Conservation (phyloP, 2,113 vertebrate genomes). For the Epinephelus lanceolatus region DNA sequence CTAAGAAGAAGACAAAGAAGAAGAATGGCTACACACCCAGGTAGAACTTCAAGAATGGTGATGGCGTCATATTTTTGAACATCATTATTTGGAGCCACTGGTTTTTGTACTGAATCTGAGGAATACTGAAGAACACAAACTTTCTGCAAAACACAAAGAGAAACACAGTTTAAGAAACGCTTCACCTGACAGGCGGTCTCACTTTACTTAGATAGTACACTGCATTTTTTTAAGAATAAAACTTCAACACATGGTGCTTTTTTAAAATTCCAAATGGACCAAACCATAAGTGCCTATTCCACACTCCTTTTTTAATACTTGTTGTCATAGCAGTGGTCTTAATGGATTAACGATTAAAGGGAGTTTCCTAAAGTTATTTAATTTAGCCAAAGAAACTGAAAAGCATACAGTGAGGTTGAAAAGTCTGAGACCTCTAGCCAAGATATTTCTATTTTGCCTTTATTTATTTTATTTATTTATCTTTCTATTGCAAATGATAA, state of each 20-base stretch:
- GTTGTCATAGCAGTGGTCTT: not conserved
- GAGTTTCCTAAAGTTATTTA: not conserved
- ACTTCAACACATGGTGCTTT: not conserved
- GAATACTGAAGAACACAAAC: constrained; percentile 96
- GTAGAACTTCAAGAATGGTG: constrained; percentile 94
- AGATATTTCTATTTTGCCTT: too few species aligned
- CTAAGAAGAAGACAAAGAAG: too few species aligned
- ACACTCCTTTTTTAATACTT: not conserved
- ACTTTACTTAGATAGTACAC: not conserved
- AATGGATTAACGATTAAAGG: too few species aligned
- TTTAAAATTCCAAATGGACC: not conserved
- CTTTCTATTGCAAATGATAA: too few species aligned
- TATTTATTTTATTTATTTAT: too few species aligned
- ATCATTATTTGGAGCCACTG: constrained; percentile 95
- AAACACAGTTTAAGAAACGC: not conserved
- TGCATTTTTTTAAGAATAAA: not conserved
- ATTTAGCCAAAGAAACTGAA: not conserved
- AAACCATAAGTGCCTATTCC: not conserved
- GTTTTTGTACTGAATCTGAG: constrained; percentile 97
- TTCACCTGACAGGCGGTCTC: not conserved
- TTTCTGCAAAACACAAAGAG: constrained; percentile 84
- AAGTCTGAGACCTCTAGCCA: too few species aligned
- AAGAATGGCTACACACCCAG: constrained; percentile 85
- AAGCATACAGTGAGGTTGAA: not conserved
- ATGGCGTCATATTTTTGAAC: constrained; percentile 96